These are phyloP conservation scores for Catocala nupta DNA, from an alignment of 2,888 invertebrate genomes.

Conservation along the genomic window DNA sequence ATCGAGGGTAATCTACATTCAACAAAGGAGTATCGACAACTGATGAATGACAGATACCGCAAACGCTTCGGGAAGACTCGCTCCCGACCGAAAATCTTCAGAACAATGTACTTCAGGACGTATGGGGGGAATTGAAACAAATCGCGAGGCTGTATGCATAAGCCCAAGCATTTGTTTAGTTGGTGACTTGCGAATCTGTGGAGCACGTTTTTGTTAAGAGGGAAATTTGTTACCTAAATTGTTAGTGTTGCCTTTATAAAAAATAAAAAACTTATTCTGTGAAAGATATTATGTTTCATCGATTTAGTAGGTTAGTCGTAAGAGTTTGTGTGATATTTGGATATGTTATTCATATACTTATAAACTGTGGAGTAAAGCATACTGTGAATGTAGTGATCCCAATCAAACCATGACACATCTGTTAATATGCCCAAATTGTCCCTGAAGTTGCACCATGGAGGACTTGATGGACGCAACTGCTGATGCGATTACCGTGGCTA, in stretches of 20 bases:
- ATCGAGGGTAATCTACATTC: conserved; percentile 15
- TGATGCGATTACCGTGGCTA: too few relatives aligned
- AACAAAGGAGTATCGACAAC: conserved; percentile 17
- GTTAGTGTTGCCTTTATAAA: background rate
- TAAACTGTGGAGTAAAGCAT: too few relatives aligned
- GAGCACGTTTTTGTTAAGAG: conserved; percentile 7
- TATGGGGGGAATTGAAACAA: conserved; percentile 65
- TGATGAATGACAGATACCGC: conserved; percentile 21
- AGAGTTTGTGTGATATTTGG: too few relatives aligned
- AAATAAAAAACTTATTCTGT: too few relatives aligned
- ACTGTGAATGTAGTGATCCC: too few relatives aligned
- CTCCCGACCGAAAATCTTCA: conserved; percentile 11
- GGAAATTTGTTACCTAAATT: conserved; percentile 9
- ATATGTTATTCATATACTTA: too few relatives aligned
- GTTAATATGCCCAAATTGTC: too few relatives aligned
- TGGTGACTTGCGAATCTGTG: conserved; percentile 18
- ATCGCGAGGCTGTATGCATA: conserved; percentile 61
- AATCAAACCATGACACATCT: too few relatives aligned
- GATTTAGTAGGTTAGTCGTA: too few relatives aligned
- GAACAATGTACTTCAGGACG: conserved; percentile 27
- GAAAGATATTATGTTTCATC: too few relatives aligned
- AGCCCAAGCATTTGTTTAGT: conserved; percentile 53
- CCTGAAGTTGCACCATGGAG: too few relatives aligned
- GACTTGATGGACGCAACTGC: too few relatives aligned
- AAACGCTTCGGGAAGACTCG: conserved; percentile 25